Evolutionary conservation across 2,888 invertebrate genomes (phyloP).

Genomic region (Ganaspis brasiliensis): DNA sequence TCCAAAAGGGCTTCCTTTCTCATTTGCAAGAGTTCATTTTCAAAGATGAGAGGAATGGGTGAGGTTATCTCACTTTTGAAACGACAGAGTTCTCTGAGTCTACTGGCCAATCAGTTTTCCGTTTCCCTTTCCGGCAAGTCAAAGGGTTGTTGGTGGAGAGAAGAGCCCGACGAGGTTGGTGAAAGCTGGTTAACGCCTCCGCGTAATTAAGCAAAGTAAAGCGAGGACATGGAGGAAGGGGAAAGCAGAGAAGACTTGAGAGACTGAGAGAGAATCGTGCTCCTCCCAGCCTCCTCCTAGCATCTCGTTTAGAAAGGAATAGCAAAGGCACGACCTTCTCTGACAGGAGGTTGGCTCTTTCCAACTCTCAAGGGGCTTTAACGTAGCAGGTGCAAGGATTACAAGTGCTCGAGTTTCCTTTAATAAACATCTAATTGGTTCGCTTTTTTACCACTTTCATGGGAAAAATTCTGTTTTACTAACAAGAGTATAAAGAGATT

Average conservation of each 20-base stretch:
- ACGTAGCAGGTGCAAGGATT: conserved; percentile 39
- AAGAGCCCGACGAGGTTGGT: conserved; percentile 65
- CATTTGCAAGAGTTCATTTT: conserved; percentile 43
- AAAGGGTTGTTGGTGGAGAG: conserved; percentile 72
- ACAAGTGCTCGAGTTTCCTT: conserved; percentile 42
- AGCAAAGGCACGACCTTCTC: conserved; percentile 57
- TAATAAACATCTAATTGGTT: conserved; percentile 42
- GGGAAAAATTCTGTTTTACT: conserved; percentile 12
- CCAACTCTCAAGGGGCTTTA: conserved; percentile 36
- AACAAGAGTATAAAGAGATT: neutral
- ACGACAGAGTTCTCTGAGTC: conserved; percentile 39
- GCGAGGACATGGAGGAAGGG: conserved; percentile 62
- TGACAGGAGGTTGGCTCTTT: conserved; percentile 42
- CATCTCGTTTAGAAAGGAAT: conserved; percentile 60
- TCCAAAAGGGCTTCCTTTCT: conserved; percentile 21
- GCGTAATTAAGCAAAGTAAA: conserved; percentile 78
- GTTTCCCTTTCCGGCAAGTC: conserved; percentile 64
- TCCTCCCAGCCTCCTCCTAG: conserved; percentile 70
- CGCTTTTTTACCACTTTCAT: conserved; percentile 22
- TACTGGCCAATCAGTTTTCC: conserved; percentile 69
- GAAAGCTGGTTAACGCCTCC: conserved; percentile 78
- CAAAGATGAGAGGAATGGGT: conserved; percentile 16
- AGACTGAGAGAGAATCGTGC: conserved; percentile 62
- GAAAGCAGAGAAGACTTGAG: conserved; percentile 54
- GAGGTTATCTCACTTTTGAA: conserved; percentile 36